Conservation (phyloP, 2,113 vertebrate species). For the Alexandromys fortis region DNA sequence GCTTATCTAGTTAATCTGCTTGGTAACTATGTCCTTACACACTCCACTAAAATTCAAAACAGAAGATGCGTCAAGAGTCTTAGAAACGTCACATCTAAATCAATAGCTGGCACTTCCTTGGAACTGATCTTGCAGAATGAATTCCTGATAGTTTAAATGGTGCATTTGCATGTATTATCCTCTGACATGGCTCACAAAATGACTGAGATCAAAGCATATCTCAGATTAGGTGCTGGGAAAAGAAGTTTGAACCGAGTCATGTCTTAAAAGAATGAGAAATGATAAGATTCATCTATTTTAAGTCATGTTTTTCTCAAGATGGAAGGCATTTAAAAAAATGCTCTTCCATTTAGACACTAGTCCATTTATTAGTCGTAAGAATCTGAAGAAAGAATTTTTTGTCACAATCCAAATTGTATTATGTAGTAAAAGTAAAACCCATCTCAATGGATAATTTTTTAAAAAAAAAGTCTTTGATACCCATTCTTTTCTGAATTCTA, state of each 20-base stretch:
- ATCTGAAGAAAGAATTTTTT: background rate
- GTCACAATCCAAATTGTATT: background rate
- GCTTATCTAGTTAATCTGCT: constrained; percentile 67
- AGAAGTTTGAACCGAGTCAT: constrained; percentile 74
- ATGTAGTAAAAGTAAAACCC: background rate
- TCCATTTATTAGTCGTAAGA: background rate
- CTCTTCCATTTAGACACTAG: background rate
- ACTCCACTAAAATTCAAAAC: constrained; percentile 81
- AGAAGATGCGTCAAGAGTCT: constrained; percentile 76
- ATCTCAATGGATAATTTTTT: background rate
- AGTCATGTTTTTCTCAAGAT: background rate
- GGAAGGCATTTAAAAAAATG: background rate
- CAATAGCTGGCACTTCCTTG: constrained; percentile 82
- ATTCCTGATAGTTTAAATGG: constrained; percentile 85
- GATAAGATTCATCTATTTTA: background rate
- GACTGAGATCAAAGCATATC: constrained; percentile 81
- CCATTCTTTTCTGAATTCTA: background rate
- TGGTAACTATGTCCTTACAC: constrained; percentile 73
- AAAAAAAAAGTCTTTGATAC: background rate
- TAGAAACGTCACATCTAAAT: constrained; percentile 76
- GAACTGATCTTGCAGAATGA: constrained; percentile 83
- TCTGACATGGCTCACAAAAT: constrained; percentile 74
- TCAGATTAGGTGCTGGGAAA: constrained; percentile 79
- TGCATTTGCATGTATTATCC: constrained; percentile 87
- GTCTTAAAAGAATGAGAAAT: constrained; percentile 72